Conservation (phyloP, 2,797 vertebrate genomes). For the Lagocephalus sceleratus region DNA sequence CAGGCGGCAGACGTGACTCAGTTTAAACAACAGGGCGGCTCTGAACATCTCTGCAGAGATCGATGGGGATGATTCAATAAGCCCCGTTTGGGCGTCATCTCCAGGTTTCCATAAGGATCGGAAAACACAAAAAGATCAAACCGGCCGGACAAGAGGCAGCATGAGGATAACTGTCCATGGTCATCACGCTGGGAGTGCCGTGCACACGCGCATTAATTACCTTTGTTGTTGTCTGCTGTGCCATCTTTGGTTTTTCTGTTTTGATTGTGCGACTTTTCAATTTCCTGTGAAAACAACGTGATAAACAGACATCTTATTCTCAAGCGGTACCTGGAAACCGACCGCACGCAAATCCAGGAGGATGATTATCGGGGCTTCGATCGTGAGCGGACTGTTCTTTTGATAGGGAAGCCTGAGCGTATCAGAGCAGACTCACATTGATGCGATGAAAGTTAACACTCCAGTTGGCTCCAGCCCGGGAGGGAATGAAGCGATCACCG, state of each 20-base stretch:
- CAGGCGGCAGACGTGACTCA: slow-evolving; percentile 22
- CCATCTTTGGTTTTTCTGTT: slow-evolving; percentile 98
- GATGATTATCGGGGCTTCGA: slow-evolving; percentile 12
- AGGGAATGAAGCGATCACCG: slow-evolving; percentile 96
- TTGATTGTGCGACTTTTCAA: slow-evolving; percentile 97
- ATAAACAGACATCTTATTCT: slow-evolving; percentile 8
- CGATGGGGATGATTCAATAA: slow-evolving; percentile 7
- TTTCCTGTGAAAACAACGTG: slow-evolving; percentile 81
- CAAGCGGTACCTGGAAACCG: background rate
- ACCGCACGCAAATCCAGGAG: background rate
- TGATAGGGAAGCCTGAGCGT: slow-evolving; percentile 15
- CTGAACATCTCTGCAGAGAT: background rate
- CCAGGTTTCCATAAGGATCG: slow-evolving; percentile 21
- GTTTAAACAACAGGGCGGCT: slow-evolving; percentile 21
- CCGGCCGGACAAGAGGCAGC: no score
- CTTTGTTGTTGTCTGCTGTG: slow-evolving; percentile 94
- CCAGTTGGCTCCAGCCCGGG: slow-evolving; percentile 97
- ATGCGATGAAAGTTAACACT: slow-evolving; percentile 98
- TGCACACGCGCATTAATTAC: slow-evolving; percentile 60
- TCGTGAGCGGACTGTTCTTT: slow-evolving; percentile 35
- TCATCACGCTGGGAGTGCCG: no score
- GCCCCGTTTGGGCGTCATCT: slow-evolving; percentile 34
- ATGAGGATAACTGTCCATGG: no score
- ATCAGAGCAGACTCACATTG: slow-evolving; percentile 80
- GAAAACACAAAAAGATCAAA: slow-evolving; percentile 38